phyloP scores from a whole-genome alignment of 1,140 invertebrate genomes.

The Megalonaias nervosa region DNA sequence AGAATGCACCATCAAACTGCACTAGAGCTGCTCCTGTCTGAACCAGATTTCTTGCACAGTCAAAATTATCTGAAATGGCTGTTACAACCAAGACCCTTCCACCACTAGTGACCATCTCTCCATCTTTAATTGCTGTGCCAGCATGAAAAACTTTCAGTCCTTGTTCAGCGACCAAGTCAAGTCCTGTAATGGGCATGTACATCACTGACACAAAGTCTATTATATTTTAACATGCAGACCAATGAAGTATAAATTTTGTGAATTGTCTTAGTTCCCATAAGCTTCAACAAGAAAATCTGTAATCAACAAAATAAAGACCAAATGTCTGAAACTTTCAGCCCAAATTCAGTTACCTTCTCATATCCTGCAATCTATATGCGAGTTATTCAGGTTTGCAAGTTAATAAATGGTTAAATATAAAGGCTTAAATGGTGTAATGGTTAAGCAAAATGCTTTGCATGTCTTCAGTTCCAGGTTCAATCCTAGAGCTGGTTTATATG shows the following conservation, averaged over 20 bases:
- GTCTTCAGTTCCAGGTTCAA: too few species aligned
- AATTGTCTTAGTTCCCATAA: neutral
- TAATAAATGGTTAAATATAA: neutral
- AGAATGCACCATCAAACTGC: slow-evolving; percentile 87
- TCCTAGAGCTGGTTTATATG: too few species aligned
- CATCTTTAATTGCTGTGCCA: slow-evolving; percentile 71
- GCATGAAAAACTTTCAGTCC: slow-evolving; percentile 74
- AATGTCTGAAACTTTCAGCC: slow-evolving; percentile 74
- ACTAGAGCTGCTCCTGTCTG: slow-evolving; percentile 79
- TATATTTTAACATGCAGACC: neutral
- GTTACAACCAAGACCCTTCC: slow-evolving; percentile 92
- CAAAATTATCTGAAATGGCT: slow-evolving; percentile 79
- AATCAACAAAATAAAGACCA: slow-evolving; percentile 51
- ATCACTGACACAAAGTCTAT: neutral
- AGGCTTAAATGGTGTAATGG: neutral
- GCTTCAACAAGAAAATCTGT: neutral
- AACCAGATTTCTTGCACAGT: slow-evolving; percentile 77
- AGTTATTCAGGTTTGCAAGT: neutral
- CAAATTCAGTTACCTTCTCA: slow-evolving; percentile 65
- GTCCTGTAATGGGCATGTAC: slow-evolving; percentile 65
- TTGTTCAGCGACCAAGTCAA: slow-evolving; percentile 69
- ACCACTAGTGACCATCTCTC: slow-evolving; percentile 84
- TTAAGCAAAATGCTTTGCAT: too few species aligned
- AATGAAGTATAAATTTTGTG: neutral
- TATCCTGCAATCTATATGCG: slow-evolving; percentile 70